A percentile compares a stretch with the other conserved stretches of the same genome.
phyloP scores from a whole-genome alignment of 1,140 invertebrate species.

The Tenebrio molitor region DNA sequence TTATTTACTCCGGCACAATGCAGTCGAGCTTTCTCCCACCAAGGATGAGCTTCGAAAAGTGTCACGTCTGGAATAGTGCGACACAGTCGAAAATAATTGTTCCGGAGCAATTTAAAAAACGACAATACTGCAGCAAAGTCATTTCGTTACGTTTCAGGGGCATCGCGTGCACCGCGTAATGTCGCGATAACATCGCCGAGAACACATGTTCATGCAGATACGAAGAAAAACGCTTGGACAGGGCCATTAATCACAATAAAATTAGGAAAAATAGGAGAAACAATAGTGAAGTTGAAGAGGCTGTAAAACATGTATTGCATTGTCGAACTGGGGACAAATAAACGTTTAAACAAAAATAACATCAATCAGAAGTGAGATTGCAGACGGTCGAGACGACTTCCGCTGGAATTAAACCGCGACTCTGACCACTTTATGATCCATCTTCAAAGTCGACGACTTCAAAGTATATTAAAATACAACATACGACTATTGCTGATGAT shows the following conservation, averaged over 20 bases:
- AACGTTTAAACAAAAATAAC: not conserved
- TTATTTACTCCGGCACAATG: conserved; percentile 32
- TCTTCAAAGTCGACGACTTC: not conserved
- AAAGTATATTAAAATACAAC: conserved; percentile 2
- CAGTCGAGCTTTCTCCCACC: not conserved
- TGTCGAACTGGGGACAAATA: too few species aligned
- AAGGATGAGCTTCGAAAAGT: conserved; percentile 11
- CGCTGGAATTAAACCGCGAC: not conserved
- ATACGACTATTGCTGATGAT: conserved; percentile 6
- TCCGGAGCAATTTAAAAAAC: conserved; percentile 26
- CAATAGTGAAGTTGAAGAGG: not conserved
- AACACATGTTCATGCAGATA: conserved; percentile 45
- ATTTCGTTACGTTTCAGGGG: conserved; percentile 9
- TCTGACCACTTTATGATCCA: conserved; percentile 1
- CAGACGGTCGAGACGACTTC: not conserved
- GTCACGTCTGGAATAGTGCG: conserved; percentile 18
- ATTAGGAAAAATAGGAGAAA: not conserved
- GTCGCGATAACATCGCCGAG: conserved; percentile 24
- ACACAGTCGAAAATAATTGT: conserved; percentile 23
- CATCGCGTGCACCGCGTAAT: conserved; percentile 33
- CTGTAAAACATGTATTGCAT: too few species aligned
- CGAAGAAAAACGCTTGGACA: conserved; percentile 29
- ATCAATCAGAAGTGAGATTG: not conserved
- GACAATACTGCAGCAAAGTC: conserved; percentile 15
- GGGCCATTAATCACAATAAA: conserved; percentile 29